Base-by-base conservation (phyloP, 2,888 invertebrate genomes). In the Dioctria rufipes region DNA sequence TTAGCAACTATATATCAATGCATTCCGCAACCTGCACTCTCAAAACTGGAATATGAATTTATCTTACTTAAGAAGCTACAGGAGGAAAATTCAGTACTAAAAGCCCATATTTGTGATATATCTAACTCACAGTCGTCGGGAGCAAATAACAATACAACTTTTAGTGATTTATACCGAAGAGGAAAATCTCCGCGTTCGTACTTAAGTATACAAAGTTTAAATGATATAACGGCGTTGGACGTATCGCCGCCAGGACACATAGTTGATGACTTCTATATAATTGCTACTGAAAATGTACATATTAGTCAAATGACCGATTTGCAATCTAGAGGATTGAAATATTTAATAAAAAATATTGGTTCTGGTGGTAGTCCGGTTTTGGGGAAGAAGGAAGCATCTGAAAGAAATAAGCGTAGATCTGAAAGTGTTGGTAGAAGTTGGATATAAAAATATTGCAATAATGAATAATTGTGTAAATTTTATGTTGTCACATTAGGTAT, bases 251-350 rank as follows among this genome's bases (percentile, higher is more conserved):
- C 95, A 0, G 88, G 93, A 5, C 96, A 96, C 80, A 91, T 97
- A 54, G 94, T 97, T 84, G 97, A 97, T 88, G 97, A 97, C 89
- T 97, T 97, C 90, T 96, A 95, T 86, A 95, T 95, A 39, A 95
- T 96, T 83, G 96, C 97, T 8, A 93, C 95, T 86, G 96, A 94
- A 86, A 92, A 92, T 39, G 87, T 87, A 80, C 88, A 85, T 80
- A 84, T 88, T 5, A 84, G 86, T 5, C 88, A 88, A 77, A 87
- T 87, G 39, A 87, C 87, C 46, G 89, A 91, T 54, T 88, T 91
- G 4, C 95, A 95, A 88, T 93, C 94, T 0, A 93, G 94, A 85
- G 95, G 95, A 0, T 90, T 96, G 25, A 93, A 95, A 83, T 93
- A 92, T 85, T 90, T 96, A 0, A 93, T 96, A 82, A 91, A 95